These are phyloP conservation scores for Rafetus swinhoei DNA, from an alignment of 2,113 vertebrate genomes.

Conservation along the genomic window DNA sequence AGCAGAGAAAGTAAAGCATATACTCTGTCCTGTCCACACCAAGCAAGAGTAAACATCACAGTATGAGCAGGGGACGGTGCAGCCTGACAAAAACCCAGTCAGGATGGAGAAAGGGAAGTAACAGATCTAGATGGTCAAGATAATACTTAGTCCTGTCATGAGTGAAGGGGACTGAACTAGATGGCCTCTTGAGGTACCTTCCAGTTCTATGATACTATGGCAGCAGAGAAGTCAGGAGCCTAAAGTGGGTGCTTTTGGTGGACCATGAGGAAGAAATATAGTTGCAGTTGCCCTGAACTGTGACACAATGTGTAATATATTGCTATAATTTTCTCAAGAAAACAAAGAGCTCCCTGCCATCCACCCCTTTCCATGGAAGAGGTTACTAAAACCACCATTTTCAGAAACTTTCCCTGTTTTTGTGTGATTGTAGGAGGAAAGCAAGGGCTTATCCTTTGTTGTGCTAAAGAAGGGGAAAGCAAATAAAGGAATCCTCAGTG, in stretches of 20 bases:
- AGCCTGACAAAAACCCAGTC: background rate
- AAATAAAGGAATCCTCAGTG: background rate
- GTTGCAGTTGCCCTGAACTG: background rate
- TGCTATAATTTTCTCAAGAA: background rate
- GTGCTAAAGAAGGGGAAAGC: background rate
- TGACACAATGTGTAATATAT: background rate
- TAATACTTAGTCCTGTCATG: too few species aligned
- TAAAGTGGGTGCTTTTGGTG: background rate
- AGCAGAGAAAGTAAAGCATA: background rate
- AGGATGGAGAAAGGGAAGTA: background rate
- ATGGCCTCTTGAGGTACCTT: too few species aligned
- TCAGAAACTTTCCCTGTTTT: background rate
- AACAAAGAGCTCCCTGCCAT: background rate
- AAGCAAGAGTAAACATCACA: background rate
- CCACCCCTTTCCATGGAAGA: background rate
- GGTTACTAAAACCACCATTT: background rate
- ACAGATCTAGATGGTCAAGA: too few species aligned
- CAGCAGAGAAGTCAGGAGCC: background rate
- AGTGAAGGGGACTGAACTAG: too few species aligned
- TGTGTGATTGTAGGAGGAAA: background rate
- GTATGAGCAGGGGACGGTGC: background rate
- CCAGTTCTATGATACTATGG: too few species aligned
- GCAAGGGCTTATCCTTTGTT: background rate
- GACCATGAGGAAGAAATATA: background rate
- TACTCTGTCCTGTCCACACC: background rate